Base-by-base conservation (phyloP, 2,113 vertebrate genomes). In the Balaenoptera acutorostrata region DNA sequence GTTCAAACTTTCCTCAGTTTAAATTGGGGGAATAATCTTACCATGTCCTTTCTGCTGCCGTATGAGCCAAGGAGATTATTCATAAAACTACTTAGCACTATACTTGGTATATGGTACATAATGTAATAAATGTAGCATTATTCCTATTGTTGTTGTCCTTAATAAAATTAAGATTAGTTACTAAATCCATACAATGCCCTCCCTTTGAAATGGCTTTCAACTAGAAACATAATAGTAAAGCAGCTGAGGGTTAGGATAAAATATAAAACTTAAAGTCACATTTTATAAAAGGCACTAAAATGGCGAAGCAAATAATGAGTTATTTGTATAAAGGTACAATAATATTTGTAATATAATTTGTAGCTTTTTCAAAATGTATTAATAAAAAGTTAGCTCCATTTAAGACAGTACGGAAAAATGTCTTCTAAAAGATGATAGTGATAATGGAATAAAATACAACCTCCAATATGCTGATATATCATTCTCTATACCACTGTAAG, bases 131-230 rank as follows among this genome's bases (percentile, higher is more conserved):
- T 66, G 3, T 27, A 36, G 23, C 90, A 13, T 57, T 69, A 59
- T 81, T 87, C 52, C 27, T 78, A 33, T 44, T 36, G 64, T 49
- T 12, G 46, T 41, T 64, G 59, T 46, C 63, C 72, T 78, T 68
- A 96, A 84, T 78, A 97, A 83, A 95, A 72, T 95, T 78, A 94
- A 20, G 12, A 89, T 89, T 82, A 81, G 20, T 66, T 41, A 46
- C 12, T 46, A 46, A 95, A 80, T 55, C 15, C 15, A 72, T 49
- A 7, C 0, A 63, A 31, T 69, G 10, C 3, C 49, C 13, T 92
- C 27, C 17, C 1, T 71, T 86, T 77, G 33, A 0, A 57, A 23
- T 77, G 25, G 20, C 27, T 93, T 72, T 85, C 64, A 74, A n/a
- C 41, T 41, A 91, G 39, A 29, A 29, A 83, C 6, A 88, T 71